Evolutionary conservation across 2,113 vertebrate species (phyloP), one percentile per base, ranked within the genome.

Genomic region (Menura novaehollandiae): DNA sequence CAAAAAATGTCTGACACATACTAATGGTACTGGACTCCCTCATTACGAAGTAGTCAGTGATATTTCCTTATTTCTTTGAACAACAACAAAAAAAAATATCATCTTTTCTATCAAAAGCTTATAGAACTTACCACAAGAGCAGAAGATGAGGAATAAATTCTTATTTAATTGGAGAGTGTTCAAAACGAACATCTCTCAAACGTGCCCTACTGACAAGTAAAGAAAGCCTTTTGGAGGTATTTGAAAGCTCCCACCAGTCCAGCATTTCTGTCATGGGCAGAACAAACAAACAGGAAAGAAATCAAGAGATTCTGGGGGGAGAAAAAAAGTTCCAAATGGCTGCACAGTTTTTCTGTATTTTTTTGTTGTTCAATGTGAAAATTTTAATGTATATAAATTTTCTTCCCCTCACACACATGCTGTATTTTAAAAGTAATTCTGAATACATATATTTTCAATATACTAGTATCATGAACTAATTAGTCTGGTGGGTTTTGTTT

Each of bases 31-130:
- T 41, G 23, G 17, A 27, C 15, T 73, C 9, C 3, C 5, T 52
- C 41, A 60, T 73, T 76, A 68, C 52, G 13, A 18, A 80, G 4
- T 27, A 64, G 74, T 62, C 7, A 27, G 21, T 56, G 13, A 15
- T 53, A 73, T 17, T 76, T 80, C 30, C 5, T 47, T 64, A 75
- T 64, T 56, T 16, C 2, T 60, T 77, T 59, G 8, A 68, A 44
- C 0, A 59, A 58, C 14, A 1, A 2, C 19, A 18, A 9, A 11
- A 47, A 37, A 26, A 18, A 0, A 1, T 52, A 15, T 26, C 27
- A 35, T 1, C 1, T 3, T 47, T 68, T 47, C 17, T 32, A 20
- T 28, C 58, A 44, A 60, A 28, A 27, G 4, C 8, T 66, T 60
- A 14, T 15, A 44, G n/a, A 87, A 80, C 17, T 55, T 60, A 21